phyloP scores from a whole-genome alignment of 2,113 vertebrate genomes.

The Dipodomys ordii region DNA sequence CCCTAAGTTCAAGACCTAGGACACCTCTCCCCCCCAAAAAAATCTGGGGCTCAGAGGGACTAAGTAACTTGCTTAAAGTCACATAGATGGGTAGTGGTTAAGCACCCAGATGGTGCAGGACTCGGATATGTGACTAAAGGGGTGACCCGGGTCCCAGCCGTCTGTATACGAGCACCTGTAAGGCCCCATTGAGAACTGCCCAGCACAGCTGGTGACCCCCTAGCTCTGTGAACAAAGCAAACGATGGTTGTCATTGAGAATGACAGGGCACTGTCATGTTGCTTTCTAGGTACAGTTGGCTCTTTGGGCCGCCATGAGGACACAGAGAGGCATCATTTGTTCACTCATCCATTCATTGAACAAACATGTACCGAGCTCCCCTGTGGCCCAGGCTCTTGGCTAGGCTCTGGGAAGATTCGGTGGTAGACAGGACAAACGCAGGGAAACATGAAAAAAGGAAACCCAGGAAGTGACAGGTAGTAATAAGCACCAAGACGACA shows the following conservation, averaged over 20 bases:
- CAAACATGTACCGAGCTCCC: background rate
- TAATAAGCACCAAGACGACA: background rate
- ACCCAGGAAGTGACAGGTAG: background rate
- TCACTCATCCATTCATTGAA: background rate
- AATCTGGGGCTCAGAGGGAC: background rate
- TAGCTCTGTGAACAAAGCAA: background rate
- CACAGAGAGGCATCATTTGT: background rate
- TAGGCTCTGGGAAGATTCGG: background rate
- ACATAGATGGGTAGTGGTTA: background rate
- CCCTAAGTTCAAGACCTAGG: no score
- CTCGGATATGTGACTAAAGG: background rate
- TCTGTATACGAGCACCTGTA: background rate
- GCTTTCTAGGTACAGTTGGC: background rate
- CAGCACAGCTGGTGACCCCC: background rate
- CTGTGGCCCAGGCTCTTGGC: background rate
- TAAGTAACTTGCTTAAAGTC: constrained; percentile 29
- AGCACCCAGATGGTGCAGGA: background rate
- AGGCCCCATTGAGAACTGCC: background rate
- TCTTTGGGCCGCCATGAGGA: background rate
- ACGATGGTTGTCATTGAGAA: background rate
- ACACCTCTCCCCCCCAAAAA: no score
- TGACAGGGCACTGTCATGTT: background rate
- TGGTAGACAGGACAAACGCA: background rate
- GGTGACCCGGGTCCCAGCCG: background rate
- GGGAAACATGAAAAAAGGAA: background rate